Conservation (phyloP, 1,140 invertebrate genomes). For the Trinorchestia longiramus region DNA sequence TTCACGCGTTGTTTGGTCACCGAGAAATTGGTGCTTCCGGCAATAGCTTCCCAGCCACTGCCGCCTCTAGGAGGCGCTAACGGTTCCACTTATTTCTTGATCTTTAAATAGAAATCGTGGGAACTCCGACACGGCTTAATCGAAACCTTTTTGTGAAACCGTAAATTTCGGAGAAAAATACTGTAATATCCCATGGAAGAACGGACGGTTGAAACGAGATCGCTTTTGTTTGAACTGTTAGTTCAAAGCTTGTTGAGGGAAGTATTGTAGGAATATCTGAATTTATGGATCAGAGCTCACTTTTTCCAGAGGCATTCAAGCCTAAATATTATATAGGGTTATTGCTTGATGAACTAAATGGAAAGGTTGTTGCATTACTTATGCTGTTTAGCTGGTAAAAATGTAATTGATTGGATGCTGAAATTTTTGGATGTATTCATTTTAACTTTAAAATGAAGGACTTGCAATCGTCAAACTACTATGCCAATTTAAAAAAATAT, state of each 20-base stretch:
- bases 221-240: neutral
- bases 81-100: constrained; percentile 15
- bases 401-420: neutral
- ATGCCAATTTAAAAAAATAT: too few species aligned
- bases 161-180: neutral
- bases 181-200: neutral
- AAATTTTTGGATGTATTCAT: too few species aligned
- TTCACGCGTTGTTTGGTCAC: neutral
- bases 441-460: too few species aligned
- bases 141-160: neutral
- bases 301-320: neutral
- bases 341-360: neutral
- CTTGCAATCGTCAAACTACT: too few species aligned
- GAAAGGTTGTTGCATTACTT: neutral
- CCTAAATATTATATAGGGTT: neutral
- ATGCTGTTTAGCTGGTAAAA: neutral
- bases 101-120: constrained; percentile 46
- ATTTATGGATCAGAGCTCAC: neutral
- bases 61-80: neutral
- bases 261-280: neutral
- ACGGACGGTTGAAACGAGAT: neutral
- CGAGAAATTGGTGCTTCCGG: constrained; percentile 13
- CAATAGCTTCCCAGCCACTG: neutral
- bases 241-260: neutral
- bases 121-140: neutral